Base-by-base conservation (phyloP, 2,797 vertebrate genomes). In the Chelonia mydas region DNA sequence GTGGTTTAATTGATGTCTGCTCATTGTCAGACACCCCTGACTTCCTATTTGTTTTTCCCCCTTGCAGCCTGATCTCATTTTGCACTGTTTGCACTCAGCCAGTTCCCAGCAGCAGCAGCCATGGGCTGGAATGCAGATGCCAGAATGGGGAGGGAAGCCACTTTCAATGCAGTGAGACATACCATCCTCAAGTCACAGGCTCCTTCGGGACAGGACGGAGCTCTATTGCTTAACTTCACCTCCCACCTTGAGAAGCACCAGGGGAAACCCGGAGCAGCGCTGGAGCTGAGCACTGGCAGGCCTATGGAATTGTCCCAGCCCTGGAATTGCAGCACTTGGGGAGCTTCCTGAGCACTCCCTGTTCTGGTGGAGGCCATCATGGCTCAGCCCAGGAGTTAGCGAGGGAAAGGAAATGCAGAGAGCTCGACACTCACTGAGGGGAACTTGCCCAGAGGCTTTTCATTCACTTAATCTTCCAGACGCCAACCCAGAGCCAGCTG, bases 401-500 rank as follows among this genome's bases (percentile, higher is more conserved):
- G 45, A 83, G 17, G 19, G 85, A 94, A 79, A 92, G 21, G n/a
- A 72, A 2, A 3, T 0, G 1, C 78, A 1, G 6, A 31, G 2
- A 31, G 1, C 89, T 92, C 65, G 0, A 0, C 90, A 33, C 45
- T 33, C 11, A 74, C 27, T 3, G 72, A 86, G 90, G 59, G 84
- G 86, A 92, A 83, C 91, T 94, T 95, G 28, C 61, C 94, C 90
- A 7, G 0, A 87, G 96, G 79, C 74, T 92, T 76, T 93, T 17
- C 15, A 93, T 88, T 54, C 31, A 1, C 12, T 15, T 91, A 50
- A 59, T 90, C 94, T 95, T 8, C 2, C 94, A 95, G 97, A 97
- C 95, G 96, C 97, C 96, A 96, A 84, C 55, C 50, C 94, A 2
- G 15, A 94, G 96, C 97, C 1, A 41, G 54, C 88, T 16, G 96